Evolutionary conservation across 2,888 invertebrate genomes (phyloP).

Genomic region (Cephus pygmeus): DNA sequence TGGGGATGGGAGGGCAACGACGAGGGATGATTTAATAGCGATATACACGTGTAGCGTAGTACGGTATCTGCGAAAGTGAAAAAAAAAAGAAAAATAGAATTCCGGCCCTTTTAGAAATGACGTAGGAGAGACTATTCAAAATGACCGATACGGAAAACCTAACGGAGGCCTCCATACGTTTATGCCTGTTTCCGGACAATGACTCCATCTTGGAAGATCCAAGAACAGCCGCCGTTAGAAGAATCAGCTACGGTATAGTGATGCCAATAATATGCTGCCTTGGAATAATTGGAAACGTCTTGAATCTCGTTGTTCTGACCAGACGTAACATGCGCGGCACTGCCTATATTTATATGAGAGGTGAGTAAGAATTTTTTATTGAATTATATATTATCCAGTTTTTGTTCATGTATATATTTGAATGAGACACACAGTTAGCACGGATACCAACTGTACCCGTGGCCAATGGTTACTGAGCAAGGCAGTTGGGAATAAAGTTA

Average conservation of each 20-base stretch:
- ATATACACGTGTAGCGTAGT: too few species aligned
- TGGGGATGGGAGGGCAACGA: too few species aligned
- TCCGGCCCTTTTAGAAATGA: background rate
- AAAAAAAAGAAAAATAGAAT: background rate
- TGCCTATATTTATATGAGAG: slow-evolving; percentile 83
- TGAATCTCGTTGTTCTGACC: slow-evolving; percentile 82
- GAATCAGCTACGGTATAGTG: slow-evolving; percentile 75
- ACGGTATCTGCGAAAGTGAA: background rate
- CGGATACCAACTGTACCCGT: background rate
- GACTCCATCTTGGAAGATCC: slow-evolving; percentile 69
- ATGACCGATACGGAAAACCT: slow-evolving; percentile 37
- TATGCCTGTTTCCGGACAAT: slow-evolving; percentile 45
- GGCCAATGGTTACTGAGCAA: background rate
- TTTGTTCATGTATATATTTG: background rate
- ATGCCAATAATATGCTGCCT: slow-evolving; percentile 77
- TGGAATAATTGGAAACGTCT: slow-evolving; percentile 81
- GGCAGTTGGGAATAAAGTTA: slow-evolving; percentile 35
- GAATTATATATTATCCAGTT: background rate
- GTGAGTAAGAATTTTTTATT: slow-evolving; percentile 64
- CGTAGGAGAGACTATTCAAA: slow-evolving; percentile 17
- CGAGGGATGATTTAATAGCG: too few species aligned
- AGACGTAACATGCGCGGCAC: slow-evolving; percentile 82
- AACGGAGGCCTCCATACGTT: slow-evolving; percentile 33
- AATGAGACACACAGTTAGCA: background rate
- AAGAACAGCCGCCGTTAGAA: slow-evolving; percentile 70